These are phyloP conservation scores for Melanostoma mellinum DNA, from an alignment of 2,888 invertebrate genomes.

Conservation along the genomic window DNA sequence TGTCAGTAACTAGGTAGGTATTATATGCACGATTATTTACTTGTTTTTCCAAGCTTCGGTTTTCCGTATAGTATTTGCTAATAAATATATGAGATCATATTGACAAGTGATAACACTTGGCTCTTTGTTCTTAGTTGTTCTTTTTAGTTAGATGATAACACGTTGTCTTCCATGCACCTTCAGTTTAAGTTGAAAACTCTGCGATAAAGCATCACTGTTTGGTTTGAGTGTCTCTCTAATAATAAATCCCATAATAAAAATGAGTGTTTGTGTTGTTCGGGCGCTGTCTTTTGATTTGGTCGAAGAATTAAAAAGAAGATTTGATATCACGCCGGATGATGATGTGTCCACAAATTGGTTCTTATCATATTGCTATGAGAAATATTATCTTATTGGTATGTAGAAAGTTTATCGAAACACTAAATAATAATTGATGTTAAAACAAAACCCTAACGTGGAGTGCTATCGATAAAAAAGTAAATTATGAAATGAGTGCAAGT, in stretches of 20 bases:
- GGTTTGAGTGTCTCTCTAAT: slow-evolving; percentile 32
- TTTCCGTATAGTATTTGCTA: slow-evolving; percentile 2
- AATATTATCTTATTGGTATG: slow-evolving; percentile 31
- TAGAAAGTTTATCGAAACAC: not conserved
- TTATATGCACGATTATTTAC: no score
- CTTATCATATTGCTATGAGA: not conserved
- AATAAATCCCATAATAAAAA: slow-evolving; percentile 6
- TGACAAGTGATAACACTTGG: slow-evolving; percentile 25
- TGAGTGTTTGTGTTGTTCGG: slow-evolving; percentile 51
- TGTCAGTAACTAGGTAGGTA: no score
- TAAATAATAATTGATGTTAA: no score
- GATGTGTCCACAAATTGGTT: slow-evolving; percentile 16
- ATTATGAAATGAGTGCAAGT: no score
- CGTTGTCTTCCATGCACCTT: slow-evolving; percentile 7
- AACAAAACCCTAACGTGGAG: no score
- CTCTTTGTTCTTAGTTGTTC: slow-evolving; percentile 43
- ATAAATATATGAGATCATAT: slow-evolving; percentile 15
- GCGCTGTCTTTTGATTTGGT: slow-evolving; percentile 42
- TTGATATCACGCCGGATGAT: slow-evolving; percentile 13
- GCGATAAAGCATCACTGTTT: slow-evolving; percentile 54
- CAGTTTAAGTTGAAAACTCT: slow-evolving; percentile 53
- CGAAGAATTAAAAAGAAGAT: slow-evolving; percentile 55
- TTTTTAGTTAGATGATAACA: slow-evolving; percentile 14
- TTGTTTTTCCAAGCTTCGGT: no score
- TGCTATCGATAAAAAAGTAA: no score